Base-by-base conservation (phyloP, 2,888 invertebrate genomes). In the Cecidostiba fungosa region DNA sequence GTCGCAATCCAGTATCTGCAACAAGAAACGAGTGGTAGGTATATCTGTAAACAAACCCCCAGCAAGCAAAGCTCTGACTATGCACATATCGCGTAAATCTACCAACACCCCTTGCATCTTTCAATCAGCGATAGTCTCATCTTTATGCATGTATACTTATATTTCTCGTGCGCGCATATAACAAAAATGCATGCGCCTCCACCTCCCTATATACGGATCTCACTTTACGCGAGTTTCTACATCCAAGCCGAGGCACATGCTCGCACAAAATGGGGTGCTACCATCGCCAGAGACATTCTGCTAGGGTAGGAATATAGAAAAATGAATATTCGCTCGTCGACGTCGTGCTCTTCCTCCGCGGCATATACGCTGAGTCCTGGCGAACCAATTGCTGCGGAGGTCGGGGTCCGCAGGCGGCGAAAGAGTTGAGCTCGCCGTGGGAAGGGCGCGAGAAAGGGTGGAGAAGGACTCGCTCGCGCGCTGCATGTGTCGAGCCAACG, bases 271-370 rank as follows among this genome's bases (percentile, higher is more conserved):
- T 66, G 59, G 26, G 47, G 50, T 66, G 50, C 50, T 76, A 76
- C 47, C 82, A 70, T 39, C 16, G 23, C n/a, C 5, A 4, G 32
- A 62, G 50, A 23, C 47, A 3, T 10, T 23, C 23, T 14, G 39
- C 8, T 23, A 1, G n/a, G 74, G 50, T 8, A 72, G 39, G n/a
- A n/a, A 70, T 0, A 14, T 23, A 69, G 23, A 77, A 23, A 73
- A 66, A 82, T 74, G 82, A 77, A 78, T 85, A 77, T 73, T 72
- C 70, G n/a, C n/a, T n/a, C n/a, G n/a, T n/a, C n/a, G n/a, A n/a
- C n/a, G 47, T 73, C 36, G 29, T 8, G 32, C 19, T 70, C 36
- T 36, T 26, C 0, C 72, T 39, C 12, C 39, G 43, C 36, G 10
- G 10, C 23, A 6, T 59, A 23, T 3, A 8, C 19, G 47, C 4